A percentile compares a stretch with the other conserved stretches of the same genome.
Evolutionary conservation across 2,113 vertebrate genomes (phyloP).

Genomic region (Plestiodon gilberti): DNA sequence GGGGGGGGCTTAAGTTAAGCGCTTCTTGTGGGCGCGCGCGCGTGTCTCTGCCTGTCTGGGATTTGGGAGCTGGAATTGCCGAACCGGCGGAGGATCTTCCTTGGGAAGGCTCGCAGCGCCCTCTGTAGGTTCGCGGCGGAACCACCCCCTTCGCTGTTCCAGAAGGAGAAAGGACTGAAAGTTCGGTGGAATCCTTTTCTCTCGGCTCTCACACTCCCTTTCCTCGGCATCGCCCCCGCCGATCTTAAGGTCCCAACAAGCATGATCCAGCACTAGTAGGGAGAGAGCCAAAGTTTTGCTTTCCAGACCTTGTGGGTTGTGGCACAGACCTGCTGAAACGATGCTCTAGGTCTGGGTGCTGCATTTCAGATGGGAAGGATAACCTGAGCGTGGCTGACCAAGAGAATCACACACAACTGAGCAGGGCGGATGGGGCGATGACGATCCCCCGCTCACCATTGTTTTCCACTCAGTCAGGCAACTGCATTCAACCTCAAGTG

Average conservation of each 20-base stretch:
- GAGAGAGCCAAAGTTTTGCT: neutral
- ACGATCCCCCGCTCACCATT: no score
- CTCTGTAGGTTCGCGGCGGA: conserved; percentile 70
- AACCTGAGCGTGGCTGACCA: no score
- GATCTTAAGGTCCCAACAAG: neutral
- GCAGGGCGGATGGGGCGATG: no score
- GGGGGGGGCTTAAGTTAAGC: accelerated
- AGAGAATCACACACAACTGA: neutral
- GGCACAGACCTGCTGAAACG: neutral
- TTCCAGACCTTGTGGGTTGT: no score
- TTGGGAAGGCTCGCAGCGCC: conserved; percentile 74
- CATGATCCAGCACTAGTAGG: no score
- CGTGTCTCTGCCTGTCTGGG: neutral
- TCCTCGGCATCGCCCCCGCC: neutral
- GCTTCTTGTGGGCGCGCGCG: accelerated
- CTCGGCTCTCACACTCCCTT: neutral
- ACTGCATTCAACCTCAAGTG: no score
- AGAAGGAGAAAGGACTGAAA: neutral
- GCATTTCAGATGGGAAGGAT: neutral
- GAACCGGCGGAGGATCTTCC: neutral
- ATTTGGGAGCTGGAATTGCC: no score
- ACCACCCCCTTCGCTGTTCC: neutral
- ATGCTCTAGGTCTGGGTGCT: neutral
- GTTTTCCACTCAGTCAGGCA: no score
- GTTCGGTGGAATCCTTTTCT: neutral